These are phyloP conservation scores for Ericerus pela DNA, from an alignment of 1,140 invertebrate species.

Conservation along the genomic window DNA sequence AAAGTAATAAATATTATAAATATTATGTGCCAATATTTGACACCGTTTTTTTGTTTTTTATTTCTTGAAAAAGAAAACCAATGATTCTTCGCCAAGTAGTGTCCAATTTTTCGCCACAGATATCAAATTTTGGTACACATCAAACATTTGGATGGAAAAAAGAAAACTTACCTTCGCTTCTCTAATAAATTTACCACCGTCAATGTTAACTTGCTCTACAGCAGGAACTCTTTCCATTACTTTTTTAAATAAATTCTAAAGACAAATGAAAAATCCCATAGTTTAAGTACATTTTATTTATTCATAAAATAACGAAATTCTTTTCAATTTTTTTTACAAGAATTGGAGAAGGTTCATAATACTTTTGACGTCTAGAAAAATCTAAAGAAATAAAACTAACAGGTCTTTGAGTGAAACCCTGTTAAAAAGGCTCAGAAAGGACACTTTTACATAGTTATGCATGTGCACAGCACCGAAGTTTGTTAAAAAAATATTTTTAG, in stretches of 20 bases:
- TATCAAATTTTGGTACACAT: too few species aligned
- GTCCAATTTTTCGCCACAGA: background rate
- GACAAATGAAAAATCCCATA: background rate
- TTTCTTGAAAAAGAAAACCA: background rate
- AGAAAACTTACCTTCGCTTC: conserved; percentile 82
- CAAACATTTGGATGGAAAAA: conserved; percentile 8
- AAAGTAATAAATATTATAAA: too few species aligned
- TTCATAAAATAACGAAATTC: background rate
- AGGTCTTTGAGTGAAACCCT: too few species aligned
- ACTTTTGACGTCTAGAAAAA: too few species aligned
- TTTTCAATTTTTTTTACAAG: too few species aligned
- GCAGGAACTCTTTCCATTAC: conserved; percentile 77
- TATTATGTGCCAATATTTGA: conserved; percentile 34
- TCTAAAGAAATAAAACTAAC: too few species aligned
- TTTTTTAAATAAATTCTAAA: conserved; percentile 72
- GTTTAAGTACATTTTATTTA: background rate
- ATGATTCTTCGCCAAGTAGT: background rate
- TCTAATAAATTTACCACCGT: conserved; percentile 85
- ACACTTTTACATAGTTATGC: too few species aligned
- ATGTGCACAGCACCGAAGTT: too few species aligned
- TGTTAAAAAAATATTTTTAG: too few species aligned
- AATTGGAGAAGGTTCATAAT: too few species aligned
- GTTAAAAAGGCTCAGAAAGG: too few species aligned
- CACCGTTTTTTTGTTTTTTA: conserved; percentile 18
- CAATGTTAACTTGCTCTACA: conserved; percentile 88